Evolutionary conservation across 2,797 vertebrate species (phyloP), one percentile per base, ranked within the genome.

Genomic region (Platalea minor): DNA sequence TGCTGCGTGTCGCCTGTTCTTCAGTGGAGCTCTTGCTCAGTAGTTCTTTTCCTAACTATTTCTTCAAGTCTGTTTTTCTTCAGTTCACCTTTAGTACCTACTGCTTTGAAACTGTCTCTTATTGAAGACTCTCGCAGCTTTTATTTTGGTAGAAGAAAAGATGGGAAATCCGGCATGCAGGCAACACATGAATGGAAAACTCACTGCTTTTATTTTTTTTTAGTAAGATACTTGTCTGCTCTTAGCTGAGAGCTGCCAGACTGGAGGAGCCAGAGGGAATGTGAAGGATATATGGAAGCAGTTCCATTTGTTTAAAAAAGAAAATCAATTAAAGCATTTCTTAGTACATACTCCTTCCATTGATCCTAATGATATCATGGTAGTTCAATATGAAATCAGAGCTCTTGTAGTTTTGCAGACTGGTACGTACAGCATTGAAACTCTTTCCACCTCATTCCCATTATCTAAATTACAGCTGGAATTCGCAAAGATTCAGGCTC

Each of bases 121-220:
- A 33, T 25, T 78, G 35, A 85, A 94, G 37, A 17, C 45, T 76
- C 6, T 50, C 6, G 4, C 9, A 51, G 67, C 43, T 59, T 94
- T 93, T 84, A 87, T 84, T 94, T 95, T 88, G 29, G 39, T 90
- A 50, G 80, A 60, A 88, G 35, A 73, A 91, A 91, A 89, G 48
- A 81, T 75, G 45, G 57, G 53, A 95, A 94, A 88, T 91, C 43
- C 41, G n/a, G 39, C 37, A 48, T 26, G 9, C 45, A 50, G 60
- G 56, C 48, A 90, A 41, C 13, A 29, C 45, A 76, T 53, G 45
- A 95, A 89, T 85, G 79, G 86, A 95, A 85, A 79, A 70, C 29
- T 70, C 3, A 1, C 9, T 46, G 45, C 37, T 33, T 65, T 16
- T 65, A 21, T 48, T 48, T 20, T 48, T 20, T 61, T 63, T 39